phyloP scores from a whole-genome alignment of 2,888 invertebrate species.

The Erannis defoliaria region DNA sequence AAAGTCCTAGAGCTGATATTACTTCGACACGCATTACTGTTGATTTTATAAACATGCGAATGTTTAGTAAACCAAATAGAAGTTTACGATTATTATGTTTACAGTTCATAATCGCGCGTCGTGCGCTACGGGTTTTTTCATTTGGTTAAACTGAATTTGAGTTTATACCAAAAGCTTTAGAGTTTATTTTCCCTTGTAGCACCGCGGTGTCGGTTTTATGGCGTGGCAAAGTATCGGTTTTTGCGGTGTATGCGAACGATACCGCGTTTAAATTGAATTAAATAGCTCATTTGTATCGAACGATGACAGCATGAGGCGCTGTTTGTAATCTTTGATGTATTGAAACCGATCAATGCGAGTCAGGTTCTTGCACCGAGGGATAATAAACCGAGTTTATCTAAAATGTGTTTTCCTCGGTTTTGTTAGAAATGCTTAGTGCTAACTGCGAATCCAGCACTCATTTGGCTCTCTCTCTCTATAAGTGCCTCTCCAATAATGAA shows the following conservation, averaged over 20 bases:
- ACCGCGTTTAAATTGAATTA: conserved; percentile 37
- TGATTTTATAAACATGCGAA: conserved; percentile 15
- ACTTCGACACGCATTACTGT: not conserved
- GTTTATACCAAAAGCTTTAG: not conserved
- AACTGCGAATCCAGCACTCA: too few relatives aligned
- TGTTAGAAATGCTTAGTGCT: too few relatives aligned
- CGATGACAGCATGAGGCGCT: conserved; percentile 28
- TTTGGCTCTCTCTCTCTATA: too few relatives aligned
- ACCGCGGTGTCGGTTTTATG: conserved; percentile 8
- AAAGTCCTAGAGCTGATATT: conserved; percentile 9
- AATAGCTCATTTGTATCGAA: conserved; percentile 31
- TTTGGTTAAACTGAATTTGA: not conserved
- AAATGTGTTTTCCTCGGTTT: too few relatives aligned
- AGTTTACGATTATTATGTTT: conserved; percentile 9
- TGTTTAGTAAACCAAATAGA: conserved; percentile 15
- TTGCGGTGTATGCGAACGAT: conserved; percentile 29
- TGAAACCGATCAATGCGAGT: not conserved
- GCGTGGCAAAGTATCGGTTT: conserved; percentile 13
- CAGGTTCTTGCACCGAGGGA: too few relatives aligned
- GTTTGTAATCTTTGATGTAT: conserved; percentile 5
- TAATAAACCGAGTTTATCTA: too few relatives aligned
- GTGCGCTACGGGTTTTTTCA: not conserved
- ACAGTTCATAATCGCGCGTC: conserved; percentile 19
- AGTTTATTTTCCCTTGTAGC: conserved; percentile 24
- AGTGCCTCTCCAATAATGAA: too few relatives aligned